phyloP scores from a whole-genome alignment of 2,888 invertebrate species.

The Thumatha senex region DNA sequence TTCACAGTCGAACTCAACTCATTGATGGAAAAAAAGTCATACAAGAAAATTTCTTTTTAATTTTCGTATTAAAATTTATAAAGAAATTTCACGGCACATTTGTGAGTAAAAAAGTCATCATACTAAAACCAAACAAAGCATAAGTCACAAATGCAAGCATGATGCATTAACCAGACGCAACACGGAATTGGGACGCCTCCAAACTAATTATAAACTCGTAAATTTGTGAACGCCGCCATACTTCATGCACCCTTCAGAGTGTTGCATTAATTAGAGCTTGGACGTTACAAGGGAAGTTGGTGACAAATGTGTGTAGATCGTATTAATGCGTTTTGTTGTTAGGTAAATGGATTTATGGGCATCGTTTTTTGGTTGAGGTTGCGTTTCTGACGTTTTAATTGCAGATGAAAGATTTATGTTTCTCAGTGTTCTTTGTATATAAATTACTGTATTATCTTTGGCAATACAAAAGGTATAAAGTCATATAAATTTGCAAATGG shows the following conservation, averaged over 20 bases:
- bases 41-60: no score
- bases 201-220: constrained; percentile 66
- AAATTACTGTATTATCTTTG: no score
- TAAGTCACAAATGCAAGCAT: constrained; percentile 22
- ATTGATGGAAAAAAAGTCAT: not conserved
- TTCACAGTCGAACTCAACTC: no score
- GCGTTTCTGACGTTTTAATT: constrained; percentile 10
- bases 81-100: not conserved
- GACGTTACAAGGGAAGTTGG: constrained; percentile 46
- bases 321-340: constrained; percentile 28
- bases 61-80: no score
- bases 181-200: constrained; percentile 60
- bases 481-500: no score
- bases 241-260: constrained; percentile 43
- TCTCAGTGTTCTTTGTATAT: not conserved
- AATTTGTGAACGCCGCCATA: constrained; percentile 46
- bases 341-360: constrained; percentile 25
- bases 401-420: constrained; percentile 1
- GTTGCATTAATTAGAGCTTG: constrained; percentile 42
- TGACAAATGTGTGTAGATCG: constrained; percentile 40
- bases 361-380: constrained; percentile 7
- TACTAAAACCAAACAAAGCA: constrained; percentile 14
- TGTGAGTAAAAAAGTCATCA: not conserved
- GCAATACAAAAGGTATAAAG: no score
- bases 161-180: constrained; percentile 37